Conservation (phyloP, 2,797 vertebrate genomes). For the Crenuchus spilurus region DNA sequence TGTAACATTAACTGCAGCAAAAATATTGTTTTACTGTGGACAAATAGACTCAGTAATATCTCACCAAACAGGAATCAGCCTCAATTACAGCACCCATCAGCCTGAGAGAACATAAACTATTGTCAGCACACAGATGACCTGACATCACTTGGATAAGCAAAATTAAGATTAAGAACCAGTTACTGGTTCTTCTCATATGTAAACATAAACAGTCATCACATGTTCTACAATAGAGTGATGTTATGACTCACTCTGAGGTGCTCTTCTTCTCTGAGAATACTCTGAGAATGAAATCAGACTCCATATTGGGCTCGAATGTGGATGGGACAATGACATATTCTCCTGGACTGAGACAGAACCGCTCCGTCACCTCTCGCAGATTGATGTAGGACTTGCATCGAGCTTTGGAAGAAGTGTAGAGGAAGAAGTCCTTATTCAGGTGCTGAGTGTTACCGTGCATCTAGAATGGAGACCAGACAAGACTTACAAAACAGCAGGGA, state of each 20-base stretch:
- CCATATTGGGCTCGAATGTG: conserved; percentile 89
- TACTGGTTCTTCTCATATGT: background rate
- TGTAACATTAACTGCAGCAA: background rate
- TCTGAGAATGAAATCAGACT: conserved; percentile 94
- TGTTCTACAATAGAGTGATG: too few species aligned
- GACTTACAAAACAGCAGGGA: background rate
- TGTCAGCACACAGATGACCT: background rate
- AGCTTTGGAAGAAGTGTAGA: conserved; percentile 92
- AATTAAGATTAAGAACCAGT: too few species aligned
- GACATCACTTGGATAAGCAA: too few species aligned
- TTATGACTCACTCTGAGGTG: conserved; percentile 88
- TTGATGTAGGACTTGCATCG: conserved; percentile 93
- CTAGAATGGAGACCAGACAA: conserved; percentile 65
- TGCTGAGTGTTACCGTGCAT: conserved; percentile 88
- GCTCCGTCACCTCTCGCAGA: conserved; percentile 92
- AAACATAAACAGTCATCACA: background rate
- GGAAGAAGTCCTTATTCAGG: conserved; percentile 94
- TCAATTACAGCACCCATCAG: conserved; percentile 52
- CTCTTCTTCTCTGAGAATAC: conserved; percentile 97
- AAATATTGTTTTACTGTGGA: conserved; percentile 6
- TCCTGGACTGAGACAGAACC: conserved; percentile 89
- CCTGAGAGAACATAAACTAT: conserved; percentile 28
- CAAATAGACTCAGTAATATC: conserved; percentile 28
- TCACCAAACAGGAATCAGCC: conserved; percentile 33
- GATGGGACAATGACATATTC: conserved; percentile 93